Evolutionary conservation across 1,140 invertebrate species (phyloP), one percentile per base, ranked within the genome.

Genomic region (Triops longicaudatus): DNA sequence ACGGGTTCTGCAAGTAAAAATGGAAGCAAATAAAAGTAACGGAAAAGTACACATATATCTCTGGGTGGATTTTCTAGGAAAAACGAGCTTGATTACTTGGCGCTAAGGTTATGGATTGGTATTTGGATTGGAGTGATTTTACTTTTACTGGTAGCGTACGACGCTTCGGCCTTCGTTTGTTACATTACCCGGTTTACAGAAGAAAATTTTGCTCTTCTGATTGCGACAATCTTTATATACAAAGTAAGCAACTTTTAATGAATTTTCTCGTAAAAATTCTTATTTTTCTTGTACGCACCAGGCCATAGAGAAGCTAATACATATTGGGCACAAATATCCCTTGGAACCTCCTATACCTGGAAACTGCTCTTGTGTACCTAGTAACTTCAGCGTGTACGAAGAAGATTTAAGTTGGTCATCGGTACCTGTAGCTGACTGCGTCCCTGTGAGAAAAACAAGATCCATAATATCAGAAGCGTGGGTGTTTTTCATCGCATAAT

Each of bases 181-280:
- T 85, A 81, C 80, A 84, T 81, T 44, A 85, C 83, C 27, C 78
- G 83, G 73, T 86, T 86, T 76, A 86, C 85, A 10, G 85, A 86
- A 81, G 85, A 86, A 78, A 85, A 82, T 37, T 86, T 86, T 80
- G 83, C 85, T 9, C 82, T 82, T 9, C 78, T 85, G 22, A 84
- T 85, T 74, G 84, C 85, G 9, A 78, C 82, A 26, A 86, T 86
- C 31, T 86, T 86, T 78, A 85, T 86, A 72, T 80, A 80, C n/a
- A 80, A 81, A 72, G 77, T 79, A 74, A 79, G 14, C 9, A 17
- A n/a, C 17, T 7, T 7, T 14, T 7, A 31, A 14, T 73, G n/a
- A n/a, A 31, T 28, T n/a, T 4, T 41, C 9, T 27, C 37, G 14
- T 17, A 73, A 17, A 26, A 10, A 22, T n/a, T 26, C n/a, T 50